phyloP scores from a whole-genome alignment of 1,140 invertebrate genomes.

The Piezodorus guildinii region DNA sequence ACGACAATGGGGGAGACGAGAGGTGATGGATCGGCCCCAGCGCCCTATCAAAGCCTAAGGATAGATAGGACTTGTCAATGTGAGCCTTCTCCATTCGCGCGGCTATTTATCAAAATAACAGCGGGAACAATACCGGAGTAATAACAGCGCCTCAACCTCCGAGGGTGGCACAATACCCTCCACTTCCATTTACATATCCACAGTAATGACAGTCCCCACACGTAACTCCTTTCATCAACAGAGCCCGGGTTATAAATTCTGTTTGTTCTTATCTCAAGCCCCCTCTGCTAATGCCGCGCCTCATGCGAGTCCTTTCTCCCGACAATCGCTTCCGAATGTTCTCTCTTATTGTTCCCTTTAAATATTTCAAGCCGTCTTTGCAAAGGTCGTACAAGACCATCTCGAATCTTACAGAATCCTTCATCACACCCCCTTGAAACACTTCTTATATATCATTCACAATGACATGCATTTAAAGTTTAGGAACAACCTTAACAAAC shows the following conservation, averaged over 20 bases:
- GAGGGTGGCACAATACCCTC: neutral
- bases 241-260: slow-evolving; percentile 1
- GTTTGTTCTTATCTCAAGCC: slow-evolving; percentile 1
- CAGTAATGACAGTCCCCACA: slow-evolving; percentile 9
- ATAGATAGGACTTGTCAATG: slow-evolving; percentile 26
- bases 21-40: too few relatives aligned
- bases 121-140: slow-evolving; percentile 25
- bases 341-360: too few relatives aligned
- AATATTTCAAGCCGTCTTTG: too few relatives aligned
- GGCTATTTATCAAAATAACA: slow-evolving; percentile 26
- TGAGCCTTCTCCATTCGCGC: slow-evolving; percentile 8
- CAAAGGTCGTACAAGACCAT: too few relatives aligned
- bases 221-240: neutral
- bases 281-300: neutral
- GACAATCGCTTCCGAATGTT: too few relatives aligned
- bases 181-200: slow-evolving; percentile 7
- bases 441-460: too few relatives aligned
- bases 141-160: slow-evolving; percentile 16
- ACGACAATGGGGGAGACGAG: too few relatives aligned
- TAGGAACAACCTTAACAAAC: too few relatives aligned
- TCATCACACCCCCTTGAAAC: too few relatives aligned
- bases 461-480: too few relatives aligned
- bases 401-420: too few relatives aligned
- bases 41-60: neutral
- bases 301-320: too few relatives aligned